Percentiles rank a stretch among this genome's conserved stretches.
phyloP scores from a whole-genome alignment of 2,113 vertebrate species.

The Octodon degus region DNA sequence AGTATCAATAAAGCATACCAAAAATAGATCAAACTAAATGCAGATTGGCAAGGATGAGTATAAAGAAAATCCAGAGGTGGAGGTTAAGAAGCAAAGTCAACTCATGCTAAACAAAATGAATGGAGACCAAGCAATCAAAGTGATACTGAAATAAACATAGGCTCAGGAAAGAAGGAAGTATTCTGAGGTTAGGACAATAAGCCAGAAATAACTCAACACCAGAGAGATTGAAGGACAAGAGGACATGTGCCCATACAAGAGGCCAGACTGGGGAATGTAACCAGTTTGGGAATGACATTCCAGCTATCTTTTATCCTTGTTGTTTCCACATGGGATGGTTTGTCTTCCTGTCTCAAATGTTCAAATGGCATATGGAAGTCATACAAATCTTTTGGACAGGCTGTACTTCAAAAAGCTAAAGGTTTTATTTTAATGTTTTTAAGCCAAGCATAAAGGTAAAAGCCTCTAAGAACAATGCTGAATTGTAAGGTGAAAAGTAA shows the following conservation, averaged over 20 bases:
- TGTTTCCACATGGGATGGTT: constrained; percentile 15
- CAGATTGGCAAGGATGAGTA: neutral
- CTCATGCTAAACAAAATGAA: constrained; percentile 21
- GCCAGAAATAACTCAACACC: constrained; percentile 57
- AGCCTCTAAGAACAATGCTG: neutral
- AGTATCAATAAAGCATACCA: neutral
- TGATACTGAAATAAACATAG: constrained; percentile 42
- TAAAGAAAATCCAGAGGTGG: neutral
- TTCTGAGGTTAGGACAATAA: constrained; percentile 6
- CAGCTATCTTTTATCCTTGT: constrained; percentile 48
- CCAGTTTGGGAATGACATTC: neutral
- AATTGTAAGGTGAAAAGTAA: constrained; percentile 23
- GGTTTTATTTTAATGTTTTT: constrained; percentile 31
- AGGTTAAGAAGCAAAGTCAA: constrained; percentile 19
- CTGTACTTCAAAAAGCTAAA: constrained; percentile 43
- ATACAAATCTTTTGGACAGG: constrained; percentile 51
- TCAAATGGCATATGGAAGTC: constrained; percentile 60
- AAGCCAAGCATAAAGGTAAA: constrained; percentile 60
- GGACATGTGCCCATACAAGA: neutral
- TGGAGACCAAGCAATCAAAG: constrained; percentile 10
- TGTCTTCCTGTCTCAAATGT: constrained; percentile 55
- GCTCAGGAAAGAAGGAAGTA: neutral
- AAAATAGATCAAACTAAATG: neutral
- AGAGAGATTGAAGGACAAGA: neutral
- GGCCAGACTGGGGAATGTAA: neutral